Base-by-base conservation (phyloP, 2,113 vertebrate genomes). In the Sprattus sprattus region DNA sequence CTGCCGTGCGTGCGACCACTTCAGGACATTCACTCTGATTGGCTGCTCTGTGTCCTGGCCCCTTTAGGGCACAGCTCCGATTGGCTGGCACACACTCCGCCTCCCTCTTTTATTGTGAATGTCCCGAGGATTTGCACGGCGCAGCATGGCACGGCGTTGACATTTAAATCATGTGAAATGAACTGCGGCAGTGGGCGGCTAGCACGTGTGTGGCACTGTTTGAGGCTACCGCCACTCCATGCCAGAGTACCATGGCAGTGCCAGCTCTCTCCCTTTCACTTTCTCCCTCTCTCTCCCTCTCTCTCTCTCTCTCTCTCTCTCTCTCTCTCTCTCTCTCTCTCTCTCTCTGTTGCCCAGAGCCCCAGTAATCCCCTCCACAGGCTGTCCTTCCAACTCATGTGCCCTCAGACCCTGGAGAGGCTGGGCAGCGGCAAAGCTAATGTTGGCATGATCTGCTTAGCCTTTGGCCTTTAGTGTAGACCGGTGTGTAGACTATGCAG, bases 111-210 rank as follows among this genome's bases (percentile, higher is more conserved):
- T 85, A 90, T 82, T 86, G 82, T n/a, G 82, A 82, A 87, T 83
- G 67, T 80, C 81, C 54, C 39, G 71, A 78, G 83, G 83, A 89
- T 85, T 86, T 89, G 81, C 84, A 86, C 16, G 45, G 67, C 89
- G 28, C 60, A 5, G 89, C 90, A 91, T 90, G 57, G 32, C 45
- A 83, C 87, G 88, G 86, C 75, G 83, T 88, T 88, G 89, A 88
- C 89, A 91, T 88, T 91, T 89, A 88, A 45, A 88, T 80, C 88
- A 87, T 88, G 89, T 32, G 91, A 90, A 89, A 84, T 91, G 88
- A 91, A 83, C 83, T 49, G 44, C 54, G 75, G 49, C 86, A 25
- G 86, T 86, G 20, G 86, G 64, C 81, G 64, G 57, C 18, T 67
- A 84, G 85, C 90, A 91, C 6, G 52, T 91, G 91, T 86, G 45